A percentile compares a stretch with the other conserved stretches of the same genome.
Conservation (phyloP, 2,888 invertebrate species). For the Heteromyza rotundicornis region DNA sequence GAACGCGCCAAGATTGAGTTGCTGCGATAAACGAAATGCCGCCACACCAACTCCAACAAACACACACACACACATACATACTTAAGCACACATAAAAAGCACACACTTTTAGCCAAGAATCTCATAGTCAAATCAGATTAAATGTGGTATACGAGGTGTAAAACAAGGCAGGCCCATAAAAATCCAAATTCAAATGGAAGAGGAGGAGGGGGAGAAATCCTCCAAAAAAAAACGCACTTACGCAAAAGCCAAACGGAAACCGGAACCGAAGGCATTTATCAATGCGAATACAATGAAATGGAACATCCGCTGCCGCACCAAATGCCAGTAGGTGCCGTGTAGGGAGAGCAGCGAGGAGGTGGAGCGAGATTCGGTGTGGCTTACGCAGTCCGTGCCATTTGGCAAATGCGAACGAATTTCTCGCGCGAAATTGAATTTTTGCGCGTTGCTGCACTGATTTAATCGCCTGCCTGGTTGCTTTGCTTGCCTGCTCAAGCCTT, state of each 20-base stretch:
- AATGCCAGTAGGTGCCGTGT: not conserved
- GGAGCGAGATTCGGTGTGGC: not conserved
- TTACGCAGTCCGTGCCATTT: not conserved
- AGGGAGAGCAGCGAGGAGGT: not conserved
- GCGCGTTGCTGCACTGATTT: not conserved
- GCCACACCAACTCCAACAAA: no score
- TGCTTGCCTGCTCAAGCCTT: no score
- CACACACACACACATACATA: not conserved
- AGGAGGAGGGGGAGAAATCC: no score
- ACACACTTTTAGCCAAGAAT: no score
- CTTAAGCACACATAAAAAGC: no score
- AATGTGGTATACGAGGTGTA: constrained; percentile 3
- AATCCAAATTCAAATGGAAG: not conserved
- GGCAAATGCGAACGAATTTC: not conserved
- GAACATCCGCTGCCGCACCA: constrained; percentile 44
- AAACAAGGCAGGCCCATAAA: constrained; percentile 9
- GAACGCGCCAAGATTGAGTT: constrained; percentile 38
- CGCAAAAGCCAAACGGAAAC: constrained; percentile 12
- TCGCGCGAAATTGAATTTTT: not conserved
- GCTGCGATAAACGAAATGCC: constrained; percentile 43
- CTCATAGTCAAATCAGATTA: not conserved
- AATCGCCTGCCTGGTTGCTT: not conserved
- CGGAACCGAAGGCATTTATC: constrained; percentile 51
- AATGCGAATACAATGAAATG: constrained; percentile 51
- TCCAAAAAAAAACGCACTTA: not conserved